Base-by-base conservation (phyloP, 2,888 invertebrate genomes). In the Lysandra bellargus region DNA sequence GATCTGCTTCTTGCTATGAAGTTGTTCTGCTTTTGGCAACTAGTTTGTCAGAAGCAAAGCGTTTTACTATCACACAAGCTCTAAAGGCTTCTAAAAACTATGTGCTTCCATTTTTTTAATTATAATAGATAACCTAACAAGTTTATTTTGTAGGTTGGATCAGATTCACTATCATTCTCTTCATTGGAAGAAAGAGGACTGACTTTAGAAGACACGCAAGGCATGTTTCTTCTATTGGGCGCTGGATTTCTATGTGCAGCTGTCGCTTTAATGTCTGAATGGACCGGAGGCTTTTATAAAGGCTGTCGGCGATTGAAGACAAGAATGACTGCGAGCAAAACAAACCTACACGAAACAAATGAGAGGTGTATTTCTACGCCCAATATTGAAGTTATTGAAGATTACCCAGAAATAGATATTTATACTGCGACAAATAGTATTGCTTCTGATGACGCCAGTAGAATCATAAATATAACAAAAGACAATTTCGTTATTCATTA, bases 131-230 rank as follows among this genome's bases (percentile, higher is more conserved):
- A 49, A 12, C 49, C 49, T 40, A 30, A 30, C 17, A 37, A 30
- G 4, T 61, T 30, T 30, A 7, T 69, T 33, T 84, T 84, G 3
- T 84, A 96, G 95, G 95, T 94, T 0, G 92, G 88, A 75, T 83
- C 87, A 17, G 94, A 92, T 2, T 86, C 86, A 0, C 81, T 96
- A 37, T 94, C 93, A 77, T 89, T 91, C 33, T 83, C 90, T 9
- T 88, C 91, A 69, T 93, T 95, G 40, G 96, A 97, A 88, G 97
- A 98, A 86, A 95, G 97, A 81, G 96, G 97, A 37, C 87, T 98
- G n/a, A 96, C 96, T 1, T 90, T 97, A 53, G 97, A 97, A 84
- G 98, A 98, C 82, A 97, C 97, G 0, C 97, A 97, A 90, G 98
- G 98, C 12, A 97, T 97, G 97, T 97, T 97, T 85, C 89, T 97